These are phyloP conservation scores for Spizaetus ornatus DNA, from an alignment of 2,113 vertebrate genomes.

Conservation along the genomic window DNA sequence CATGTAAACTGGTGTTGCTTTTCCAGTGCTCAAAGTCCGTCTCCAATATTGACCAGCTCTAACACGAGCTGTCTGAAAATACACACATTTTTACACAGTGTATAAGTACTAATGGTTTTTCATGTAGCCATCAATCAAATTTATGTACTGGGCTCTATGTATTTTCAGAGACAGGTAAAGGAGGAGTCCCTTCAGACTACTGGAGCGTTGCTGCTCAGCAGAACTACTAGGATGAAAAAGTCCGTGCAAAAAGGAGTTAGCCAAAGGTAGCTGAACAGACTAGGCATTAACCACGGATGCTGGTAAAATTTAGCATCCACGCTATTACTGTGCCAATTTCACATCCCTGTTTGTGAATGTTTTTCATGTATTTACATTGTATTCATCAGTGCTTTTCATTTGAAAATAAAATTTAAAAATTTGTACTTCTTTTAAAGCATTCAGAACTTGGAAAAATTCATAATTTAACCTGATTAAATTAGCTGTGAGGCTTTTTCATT, in stretches of 20 bases:
- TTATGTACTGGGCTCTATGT: background rate
- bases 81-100: background rate
- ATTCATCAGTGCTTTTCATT: background rate
- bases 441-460: background rate
- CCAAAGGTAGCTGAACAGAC: background rate
- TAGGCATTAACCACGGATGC: background rate
- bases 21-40: background rate
- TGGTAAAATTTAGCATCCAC: background rate
- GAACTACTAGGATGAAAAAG: background rate
- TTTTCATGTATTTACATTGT: background rate
- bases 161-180: background rate
- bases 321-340: background rate
- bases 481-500: background rate
- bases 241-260: background rate
- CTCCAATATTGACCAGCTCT: background rate
- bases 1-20: background rate
- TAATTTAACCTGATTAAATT: background rate
- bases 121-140: background rate
- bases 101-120: background rate
- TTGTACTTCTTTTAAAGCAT: background rate
- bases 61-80: background rate
- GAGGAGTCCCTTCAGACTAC: background rate
- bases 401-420: background rate
- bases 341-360: background rate
- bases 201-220: background rate